phyloP scores from a whole-genome alignment of 2,113 vertebrate genomes.

The Petrocephalus zakoni region DNA sequence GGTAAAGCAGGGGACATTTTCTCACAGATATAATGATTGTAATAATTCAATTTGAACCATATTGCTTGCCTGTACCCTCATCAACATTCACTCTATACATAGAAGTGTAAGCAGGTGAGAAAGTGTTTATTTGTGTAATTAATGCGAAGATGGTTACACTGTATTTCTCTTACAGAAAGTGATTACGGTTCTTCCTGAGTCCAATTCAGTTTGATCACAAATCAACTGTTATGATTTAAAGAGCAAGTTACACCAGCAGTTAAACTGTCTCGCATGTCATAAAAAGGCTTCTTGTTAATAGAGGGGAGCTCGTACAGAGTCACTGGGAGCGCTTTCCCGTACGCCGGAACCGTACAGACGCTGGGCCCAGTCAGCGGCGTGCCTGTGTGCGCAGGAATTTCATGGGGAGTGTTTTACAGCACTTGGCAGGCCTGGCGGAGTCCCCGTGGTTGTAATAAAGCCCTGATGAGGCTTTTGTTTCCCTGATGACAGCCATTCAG shows the following conservation, averaged over 20 bases:
- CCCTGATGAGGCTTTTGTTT: constrained; percentile 63
- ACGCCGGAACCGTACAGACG: not conserved
- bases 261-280: not conserved
- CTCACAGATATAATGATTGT: not conserved
- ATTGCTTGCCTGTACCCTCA: not conserved
- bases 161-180: not conserved
- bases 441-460: constrained; percentile 58
- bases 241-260: not conserved
- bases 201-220: not conserved
- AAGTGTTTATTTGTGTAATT: not conserved
- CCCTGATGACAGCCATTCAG: constrained; percentile 75
- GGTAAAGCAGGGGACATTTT: not conserved
- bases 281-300: not conserved
- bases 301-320: not conserved
- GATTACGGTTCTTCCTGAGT: not conserved
- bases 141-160: not conserved
- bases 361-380: not conserved
- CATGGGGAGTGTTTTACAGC: constrained; percentile 59
- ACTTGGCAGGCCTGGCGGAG: constrained; percentile 59
- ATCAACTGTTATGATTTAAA: not conserved
- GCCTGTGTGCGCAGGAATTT: not conserved
- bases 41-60: not conserved
- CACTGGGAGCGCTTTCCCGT: not conserved
- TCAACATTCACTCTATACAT: not conserved
- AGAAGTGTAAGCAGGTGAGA: too few relatives aligned